These are phyloP conservation scores for Hippopotamus amphibius DNA, from an alignment of 2,113 vertebrate genomes.

Conservation along the genomic window DNA sequence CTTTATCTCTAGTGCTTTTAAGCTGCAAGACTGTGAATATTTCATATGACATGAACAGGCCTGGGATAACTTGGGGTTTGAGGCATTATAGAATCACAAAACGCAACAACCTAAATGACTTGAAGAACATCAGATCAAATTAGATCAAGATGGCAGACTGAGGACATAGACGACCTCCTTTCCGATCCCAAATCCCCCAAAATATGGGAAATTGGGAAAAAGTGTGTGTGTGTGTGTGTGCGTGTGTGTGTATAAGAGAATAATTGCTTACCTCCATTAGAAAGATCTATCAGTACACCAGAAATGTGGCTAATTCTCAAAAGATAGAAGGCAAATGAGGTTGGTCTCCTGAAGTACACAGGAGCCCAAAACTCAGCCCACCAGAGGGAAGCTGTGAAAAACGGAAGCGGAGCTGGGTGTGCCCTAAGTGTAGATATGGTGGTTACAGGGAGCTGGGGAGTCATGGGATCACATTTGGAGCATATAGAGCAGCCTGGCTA, in stretches of 20 bases:
- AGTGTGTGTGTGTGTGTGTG: background rate
- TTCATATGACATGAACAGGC: background rate
- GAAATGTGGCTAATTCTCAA: background rate
- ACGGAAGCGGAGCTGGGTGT: background rate
- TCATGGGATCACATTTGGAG: background rate
- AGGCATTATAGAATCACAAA: conserved; percentile 36
- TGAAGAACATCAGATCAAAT: background rate
- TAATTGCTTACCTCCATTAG: background rate
- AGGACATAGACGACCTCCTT: background rate
- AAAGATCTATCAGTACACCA: background rate
- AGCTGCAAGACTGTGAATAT: conserved; percentile 28
- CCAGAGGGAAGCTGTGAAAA: background rate
- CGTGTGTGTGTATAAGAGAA: background rate
- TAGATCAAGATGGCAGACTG: background rate
- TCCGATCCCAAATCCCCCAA: background rate
- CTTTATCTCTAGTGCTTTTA: conserved; percentile 32
- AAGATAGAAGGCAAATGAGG: background rate
- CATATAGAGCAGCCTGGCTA: background rate
- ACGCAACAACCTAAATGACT: background rate
- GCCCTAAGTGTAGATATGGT: background rate
- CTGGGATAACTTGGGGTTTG: background rate
- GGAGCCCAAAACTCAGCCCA: background rate
- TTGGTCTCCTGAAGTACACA: background rate
- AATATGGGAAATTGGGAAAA: background rate
- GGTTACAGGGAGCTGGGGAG: background rate